These are phyloP conservation scores for Nasonia vitripennis DNA, from an alignment of 1,140 invertebrate genomes.

Conservation along the genomic window DNA sequence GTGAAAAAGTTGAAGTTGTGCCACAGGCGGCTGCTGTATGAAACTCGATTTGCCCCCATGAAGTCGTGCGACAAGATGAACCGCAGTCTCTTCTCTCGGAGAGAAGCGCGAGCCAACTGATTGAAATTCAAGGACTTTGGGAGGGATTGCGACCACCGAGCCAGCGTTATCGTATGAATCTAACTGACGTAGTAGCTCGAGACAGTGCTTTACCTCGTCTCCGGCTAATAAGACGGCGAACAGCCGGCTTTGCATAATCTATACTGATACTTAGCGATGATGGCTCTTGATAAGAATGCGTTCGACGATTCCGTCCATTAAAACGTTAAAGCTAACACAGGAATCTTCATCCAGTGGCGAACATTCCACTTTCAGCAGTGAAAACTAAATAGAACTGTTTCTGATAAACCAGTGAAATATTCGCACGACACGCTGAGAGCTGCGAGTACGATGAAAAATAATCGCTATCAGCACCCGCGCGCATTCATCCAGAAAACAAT, in stretches of 20 bases:
- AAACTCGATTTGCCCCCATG: constrained; percentile 24
- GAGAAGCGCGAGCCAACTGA: constrained; percentile 29
- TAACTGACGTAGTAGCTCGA: constrained; percentile 17
- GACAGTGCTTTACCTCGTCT: neutral
- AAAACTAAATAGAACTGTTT: too few species aligned
- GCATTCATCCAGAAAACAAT: neutral
- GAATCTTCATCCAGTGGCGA: too few species aligned
- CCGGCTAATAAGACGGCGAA: constrained; percentile 21
- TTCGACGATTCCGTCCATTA: too few species aligned
- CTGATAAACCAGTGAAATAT: too few species aligned
- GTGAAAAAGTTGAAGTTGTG: neutral
- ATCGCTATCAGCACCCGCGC: neutral
- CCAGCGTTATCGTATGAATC: constrained; percentile 30
- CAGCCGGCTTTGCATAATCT: neutral
- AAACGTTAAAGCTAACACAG: too few species aligned
- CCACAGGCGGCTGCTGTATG: neutral
- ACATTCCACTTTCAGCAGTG: too few species aligned
- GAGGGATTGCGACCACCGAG: constrained; percentile 8
- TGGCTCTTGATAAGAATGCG: too few species aligned
- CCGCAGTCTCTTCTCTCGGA: neutral
- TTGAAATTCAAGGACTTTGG: constrained; percentile 43
- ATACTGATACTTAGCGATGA: neutral
- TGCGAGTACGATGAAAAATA: too few species aligned
- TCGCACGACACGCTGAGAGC: too few species aligned
- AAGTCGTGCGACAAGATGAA: constrained; percentile 40